Conservation (phyloP, 1,140 invertebrate species). For the Drosophila kikkawai region DNA sequence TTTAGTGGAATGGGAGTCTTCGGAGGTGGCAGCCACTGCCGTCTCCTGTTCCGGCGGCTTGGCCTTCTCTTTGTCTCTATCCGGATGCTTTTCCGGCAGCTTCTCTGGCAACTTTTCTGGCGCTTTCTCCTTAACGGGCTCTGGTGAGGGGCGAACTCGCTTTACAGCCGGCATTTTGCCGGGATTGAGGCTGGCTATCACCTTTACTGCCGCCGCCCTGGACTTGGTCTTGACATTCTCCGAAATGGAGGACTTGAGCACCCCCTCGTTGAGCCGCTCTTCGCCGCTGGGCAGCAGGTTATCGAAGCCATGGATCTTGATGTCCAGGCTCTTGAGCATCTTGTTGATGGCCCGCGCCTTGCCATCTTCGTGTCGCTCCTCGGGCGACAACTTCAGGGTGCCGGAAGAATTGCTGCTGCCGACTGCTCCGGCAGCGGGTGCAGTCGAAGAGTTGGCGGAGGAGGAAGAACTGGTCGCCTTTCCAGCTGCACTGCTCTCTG, state of each 20-base stretch:
- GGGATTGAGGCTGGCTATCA: slow-evolving; percentile 74
- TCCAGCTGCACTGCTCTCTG: slow-evolving; percentile 14
- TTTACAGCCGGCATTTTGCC: slow-evolving; percentile 51
- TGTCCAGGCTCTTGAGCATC: slow-evolving; percentile 84
- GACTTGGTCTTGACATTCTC: slow-evolving; percentile 85
- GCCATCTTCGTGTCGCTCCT: slow-evolving; percentile 74
- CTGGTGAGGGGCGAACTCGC: slow-evolving; percentile 47
- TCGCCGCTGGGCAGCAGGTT: slow-evolving; percentile 78
- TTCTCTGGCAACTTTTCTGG: slow-evolving; percentile 4
- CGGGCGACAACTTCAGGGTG: slow-evolving; percentile 37
- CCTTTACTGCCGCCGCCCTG: slow-evolving; percentile 78
- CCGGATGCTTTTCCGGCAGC: slow-evolving; percentile 18
- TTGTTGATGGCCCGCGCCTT: slow-evolving; percentile 82
- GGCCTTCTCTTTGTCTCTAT: slow-evolving; percentile 17
- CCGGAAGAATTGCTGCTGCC: slow-evolving; percentile 8
- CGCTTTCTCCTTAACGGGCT: slow-evolving; percentile 48
- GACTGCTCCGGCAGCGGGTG: neutral
- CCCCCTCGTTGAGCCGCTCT: slow-evolving; percentile 58
- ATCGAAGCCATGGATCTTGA: slow-evolving; percentile 83
- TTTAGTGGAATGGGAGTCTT: slow-evolving; percentile 37
- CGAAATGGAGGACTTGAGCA: slow-evolving; percentile 83
- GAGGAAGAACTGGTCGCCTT: slow-evolving; percentile 9
- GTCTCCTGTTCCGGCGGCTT: slow-evolving; percentile 14
- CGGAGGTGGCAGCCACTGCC: neutral
- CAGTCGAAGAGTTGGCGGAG: neutral